Evolutionary conservation across 2,797 vertebrate genomes (phyloP), one percentile per base, ranked within the genome.

Genomic region (Siniperca scherzeri): DNA sequence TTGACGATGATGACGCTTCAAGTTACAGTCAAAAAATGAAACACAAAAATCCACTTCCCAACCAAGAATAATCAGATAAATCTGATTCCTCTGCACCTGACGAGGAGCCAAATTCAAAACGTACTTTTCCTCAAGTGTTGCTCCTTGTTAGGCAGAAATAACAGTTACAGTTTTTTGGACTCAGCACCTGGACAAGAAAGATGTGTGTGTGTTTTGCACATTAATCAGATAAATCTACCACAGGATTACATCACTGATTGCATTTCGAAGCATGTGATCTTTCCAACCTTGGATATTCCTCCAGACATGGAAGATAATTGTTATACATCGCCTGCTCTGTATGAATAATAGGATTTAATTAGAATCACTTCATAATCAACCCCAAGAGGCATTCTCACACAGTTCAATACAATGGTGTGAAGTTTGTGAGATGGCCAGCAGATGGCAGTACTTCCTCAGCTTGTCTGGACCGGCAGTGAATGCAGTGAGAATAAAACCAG

Each of bases 401-500:
- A 5, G n/a, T 27, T 59, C 36, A 48, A 68, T 16, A 66, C 44
- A 57, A 21, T 14, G 42, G 65, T 66, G 25, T 74, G 65, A 77
- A 3, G 68, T 80, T 48, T 70, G 46, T 40, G 8, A 61, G 36
- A 22, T 3, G 2, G 40, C 92, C 94, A 92, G 82, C 79, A 96
- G 95, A 89, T 95, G 95, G 95, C 94, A 94, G 92, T 93, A 87
- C 52, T 71, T 60, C 80, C 87, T 66, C 83, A 93, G 68, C 40
- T 53, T 91, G 70, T 30, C 70, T 53, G n/a, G 22, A 25, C 53
- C 14, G 22, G 38, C 59, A 14, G 48, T 42, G 19, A 42, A 69
- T 13, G 69, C 59, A 71, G 53, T 33, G 46, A 86, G 73, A 84
- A 50, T 77, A 22, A 76, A 73, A 77, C 55, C 70, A 57, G 74